Conservation (phyloP, 2,113 vertebrate genomes). For the Pelmatolapia mariae region DNA sequence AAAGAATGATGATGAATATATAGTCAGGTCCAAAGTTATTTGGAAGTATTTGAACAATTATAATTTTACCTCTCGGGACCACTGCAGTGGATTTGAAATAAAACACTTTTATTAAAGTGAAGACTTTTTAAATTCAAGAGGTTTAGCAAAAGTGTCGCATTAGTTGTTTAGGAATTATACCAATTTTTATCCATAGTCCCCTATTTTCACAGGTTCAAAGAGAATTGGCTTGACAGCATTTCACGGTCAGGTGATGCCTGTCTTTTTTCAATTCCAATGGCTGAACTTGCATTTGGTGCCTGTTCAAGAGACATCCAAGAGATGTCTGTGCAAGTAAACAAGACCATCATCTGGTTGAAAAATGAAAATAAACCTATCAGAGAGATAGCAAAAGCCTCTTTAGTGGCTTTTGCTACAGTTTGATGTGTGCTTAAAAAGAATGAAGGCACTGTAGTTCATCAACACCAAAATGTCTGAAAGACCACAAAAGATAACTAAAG, state of each 20-base stretch:
- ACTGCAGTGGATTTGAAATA: not conserved
- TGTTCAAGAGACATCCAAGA: accelerated
- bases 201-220: not conserved
- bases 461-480: not conserved
- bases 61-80: accelerated
- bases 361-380: not conserved
- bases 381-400: not conserved
- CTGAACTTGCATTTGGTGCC: not conserved
- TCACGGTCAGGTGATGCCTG: not conserved
- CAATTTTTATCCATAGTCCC: not conserved
- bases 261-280: not conserved
- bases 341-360: not conserved
- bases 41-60: not conserved
- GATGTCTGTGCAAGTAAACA: not conserved
- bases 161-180: not conserved
- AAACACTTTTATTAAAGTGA: not conserved
- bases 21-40: not conserved
- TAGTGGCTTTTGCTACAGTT: not conserved
- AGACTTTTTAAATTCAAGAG: not conserved
- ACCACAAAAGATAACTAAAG: not conserved
- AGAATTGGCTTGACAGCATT: not conserved
- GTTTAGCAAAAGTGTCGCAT: not conserved
- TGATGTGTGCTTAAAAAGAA: accelerated
- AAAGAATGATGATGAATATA: not conserved
- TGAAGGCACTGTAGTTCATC: not conserved